A percentile compares a stretch with the other conserved stretches of the same genome.
These are phyloP conservation scores for Drosophila prolongata DNA, from an alignment of 2,888 invertebrate species.

Conservation along the genomic window DNA sequence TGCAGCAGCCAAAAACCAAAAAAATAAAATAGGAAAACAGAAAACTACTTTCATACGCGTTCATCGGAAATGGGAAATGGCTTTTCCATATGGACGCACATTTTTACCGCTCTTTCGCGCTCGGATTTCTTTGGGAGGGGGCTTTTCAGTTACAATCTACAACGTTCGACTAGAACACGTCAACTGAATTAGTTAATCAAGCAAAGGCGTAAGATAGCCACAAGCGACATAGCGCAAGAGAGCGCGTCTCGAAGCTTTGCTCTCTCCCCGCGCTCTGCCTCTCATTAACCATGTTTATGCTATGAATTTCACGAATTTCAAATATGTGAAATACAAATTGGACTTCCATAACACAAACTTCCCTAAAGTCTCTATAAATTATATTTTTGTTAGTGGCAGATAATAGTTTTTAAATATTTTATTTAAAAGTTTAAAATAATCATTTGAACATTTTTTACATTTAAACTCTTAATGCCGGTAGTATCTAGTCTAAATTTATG, in stretches of 20 bases:
- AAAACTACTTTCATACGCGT: conserved; percentile 17
- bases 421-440: too few relatives aligned
- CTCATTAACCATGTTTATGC: background rate
- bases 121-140: background rate
- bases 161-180: conserved; percentile 81
- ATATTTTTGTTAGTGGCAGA: too few relatives aligned
- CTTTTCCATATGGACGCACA: conserved; percentile 23
- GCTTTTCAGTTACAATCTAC: conserved; percentile 62
- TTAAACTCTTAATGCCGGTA: too few relatives aligned
- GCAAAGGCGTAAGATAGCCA: conserved; percentile 67
- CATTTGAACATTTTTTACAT: too few relatives aligned
- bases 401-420: too few relatives aligned
- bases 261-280: conserved; percentile 6
- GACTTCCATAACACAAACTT: too few relatives aligned
- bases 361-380: too few relatives aligned
- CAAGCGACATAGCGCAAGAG: conserved; percentile 36
- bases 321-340: background rate
- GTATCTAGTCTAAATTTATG: too few relatives aligned
- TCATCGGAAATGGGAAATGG: conserved; percentile 20
- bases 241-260: conserved; percentile 20
- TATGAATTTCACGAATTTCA: background rate
- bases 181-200: conserved; percentile 82
- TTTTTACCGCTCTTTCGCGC: conserved; percentile 4
- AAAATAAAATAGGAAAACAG: background rate
- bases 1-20: conserved; percentile 17